These are phyloP conservation scores for Tragopan temminckii DNA, from an alignment of 2,797 vertebrate species.

Conservation along the genomic window DNA sequence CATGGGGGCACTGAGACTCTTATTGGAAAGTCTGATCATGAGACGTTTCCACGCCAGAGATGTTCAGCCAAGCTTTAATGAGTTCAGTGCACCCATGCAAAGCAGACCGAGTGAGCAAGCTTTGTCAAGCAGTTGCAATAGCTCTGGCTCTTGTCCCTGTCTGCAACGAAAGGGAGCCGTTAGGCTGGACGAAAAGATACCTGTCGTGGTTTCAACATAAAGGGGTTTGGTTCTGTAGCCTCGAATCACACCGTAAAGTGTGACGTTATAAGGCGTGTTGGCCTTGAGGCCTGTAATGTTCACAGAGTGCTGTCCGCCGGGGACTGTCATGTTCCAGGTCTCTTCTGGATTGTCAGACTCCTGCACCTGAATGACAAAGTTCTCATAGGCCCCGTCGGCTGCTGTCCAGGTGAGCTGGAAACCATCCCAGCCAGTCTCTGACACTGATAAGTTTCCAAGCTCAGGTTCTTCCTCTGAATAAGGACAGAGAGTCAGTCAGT, in stretches of 20 bases:
- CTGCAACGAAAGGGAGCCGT: neutral
- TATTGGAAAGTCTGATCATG: neutral
- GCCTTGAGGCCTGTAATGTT: constrained; percentile 87
- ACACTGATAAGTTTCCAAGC: constrained; percentile 85
- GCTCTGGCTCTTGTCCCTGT: neutral
- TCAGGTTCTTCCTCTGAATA: constrained; percentile 86
- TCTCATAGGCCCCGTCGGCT: constrained; percentile 85
- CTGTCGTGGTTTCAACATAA: constrained; percentile 90
- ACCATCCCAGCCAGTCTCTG: constrained; percentile 87
- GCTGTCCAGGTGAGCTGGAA: constrained; percentile 91
- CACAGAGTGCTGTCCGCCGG: constrained; percentile 82
- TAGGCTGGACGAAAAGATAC: constrained; percentile 79
- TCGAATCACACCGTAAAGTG: constrained; percentile 86
- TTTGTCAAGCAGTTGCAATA: neutral
- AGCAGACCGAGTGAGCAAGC: neutral
- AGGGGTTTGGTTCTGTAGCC: constrained; percentile 85
- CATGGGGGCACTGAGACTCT: neutral
- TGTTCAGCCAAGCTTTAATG: neutral
- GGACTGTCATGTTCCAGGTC: constrained; percentile 86
- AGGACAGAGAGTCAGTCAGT: constrained; percentile 81
- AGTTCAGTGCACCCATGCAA: neutral
- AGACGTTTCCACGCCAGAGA: neutral
- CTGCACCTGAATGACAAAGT: constrained; percentile 93
- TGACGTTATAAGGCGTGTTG: constrained; percentile 87
- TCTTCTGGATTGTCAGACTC: constrained; percentile 84